Conservation (phyloP, 2,888 invertebrate species). For the Physocephala rufipes region DNA sequence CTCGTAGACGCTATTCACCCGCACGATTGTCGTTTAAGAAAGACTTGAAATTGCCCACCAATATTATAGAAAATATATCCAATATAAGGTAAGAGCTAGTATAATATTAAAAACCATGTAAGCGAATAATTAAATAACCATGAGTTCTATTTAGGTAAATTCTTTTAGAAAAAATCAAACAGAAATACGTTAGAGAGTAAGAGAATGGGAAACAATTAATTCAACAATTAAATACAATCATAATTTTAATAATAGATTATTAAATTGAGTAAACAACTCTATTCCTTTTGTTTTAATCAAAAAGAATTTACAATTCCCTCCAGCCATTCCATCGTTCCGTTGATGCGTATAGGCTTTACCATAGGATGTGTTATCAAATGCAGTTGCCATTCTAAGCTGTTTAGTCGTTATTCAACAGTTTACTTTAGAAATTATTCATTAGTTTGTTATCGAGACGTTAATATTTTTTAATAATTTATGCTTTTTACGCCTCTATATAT, state of each 20-base stretch:
- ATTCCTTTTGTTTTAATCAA: no score
- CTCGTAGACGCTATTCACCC: conserved; percentile 83
- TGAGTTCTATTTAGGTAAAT: conserved; percentile 12
- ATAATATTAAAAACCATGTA: no score
- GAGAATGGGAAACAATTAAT: no score
- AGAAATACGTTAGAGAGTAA: no score
- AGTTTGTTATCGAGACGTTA: conserved; percentile 34
- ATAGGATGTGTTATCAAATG: no score
- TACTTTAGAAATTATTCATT: neutral
- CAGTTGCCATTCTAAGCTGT: conserved; percentile 19
- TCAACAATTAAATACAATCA: no score
- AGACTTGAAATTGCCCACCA: conserved; percentile 81
- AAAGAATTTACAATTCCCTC: no score
- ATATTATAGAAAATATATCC: conserved; percentile 78
- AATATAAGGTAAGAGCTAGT: conserved; percentile 77
- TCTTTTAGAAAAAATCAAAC: no score
- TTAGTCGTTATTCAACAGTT: neutral
- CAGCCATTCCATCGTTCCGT: no score
- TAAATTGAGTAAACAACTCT: no score
- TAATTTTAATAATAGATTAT: no score
- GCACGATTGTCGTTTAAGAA: conserved; percentile 84
- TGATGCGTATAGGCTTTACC: no score
- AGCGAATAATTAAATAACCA: neutral
- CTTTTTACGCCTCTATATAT: neutral
- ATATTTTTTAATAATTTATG: conserved; percentile 3